Base-by-base conservation (phyloP, 37 sponge, comb jelly and placozoan genomes). In the Ianthella basta region DNA sequence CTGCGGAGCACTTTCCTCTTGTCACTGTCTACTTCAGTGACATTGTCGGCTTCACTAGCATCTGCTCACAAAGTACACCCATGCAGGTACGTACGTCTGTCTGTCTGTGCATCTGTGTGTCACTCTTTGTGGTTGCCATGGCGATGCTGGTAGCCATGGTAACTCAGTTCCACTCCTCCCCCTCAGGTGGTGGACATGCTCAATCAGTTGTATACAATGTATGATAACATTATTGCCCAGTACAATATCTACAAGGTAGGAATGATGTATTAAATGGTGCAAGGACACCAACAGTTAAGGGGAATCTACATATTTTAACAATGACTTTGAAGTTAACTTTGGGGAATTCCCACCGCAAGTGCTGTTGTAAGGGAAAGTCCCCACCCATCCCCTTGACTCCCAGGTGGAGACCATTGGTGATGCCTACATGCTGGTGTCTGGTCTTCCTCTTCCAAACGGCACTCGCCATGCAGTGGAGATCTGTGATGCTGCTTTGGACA, bases 391-490 rank as follows among this genome's bases (percentile, higher is more conserved):
- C 68, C 37, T 21, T 70, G n/a, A 5, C 5, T 13, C 59, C 59
- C 32, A 84, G 86, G 90, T 89, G 44, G 90, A 89, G 44, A 89
- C 90, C 18, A 85, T 89, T 34, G 90, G 90, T 0, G 90, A 89
- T 80, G 86, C 86, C 21, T 89, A 89, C 82, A 89, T 89, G 86
- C 50, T 89, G 50, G 80, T 84, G 41, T 59, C 63, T 21, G 86
- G 86, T 41, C 35, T 84, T 6, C 63, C 86, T 8, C 25, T 14
- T 2, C 36, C 3, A 19, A 79, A 41, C 14, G 79, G 59, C 20
- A 65, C 79, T 18, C 32, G 72, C 4, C 86, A 84, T 60, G 72
- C 33, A 29, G 79, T 59, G 59, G 59, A 50, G 57, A 83, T 84
- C 39, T 77, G 79, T 37, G 54, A 80, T 79, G 55, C 50, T 6